Evolutionary conservation across 37 sponge, comb jelly and placozoan species (phyloP).

Genomic region (Geodia barretti): DNA sequence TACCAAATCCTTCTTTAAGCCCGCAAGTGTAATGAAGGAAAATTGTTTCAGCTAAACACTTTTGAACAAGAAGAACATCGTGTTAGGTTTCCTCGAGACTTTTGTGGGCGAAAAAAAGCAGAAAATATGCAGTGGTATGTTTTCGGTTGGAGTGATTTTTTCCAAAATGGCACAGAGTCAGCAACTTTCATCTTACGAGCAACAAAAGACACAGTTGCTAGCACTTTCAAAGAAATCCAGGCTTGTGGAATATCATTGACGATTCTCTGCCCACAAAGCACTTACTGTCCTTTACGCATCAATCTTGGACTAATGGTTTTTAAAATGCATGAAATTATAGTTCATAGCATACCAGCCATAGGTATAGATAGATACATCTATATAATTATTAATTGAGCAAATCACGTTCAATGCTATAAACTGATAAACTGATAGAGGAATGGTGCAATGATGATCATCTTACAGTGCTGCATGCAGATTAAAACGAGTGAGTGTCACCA

Average conservation of each 20-base stretch:
- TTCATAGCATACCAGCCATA: not conserved
- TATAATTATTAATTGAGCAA: too few relatives aligned
- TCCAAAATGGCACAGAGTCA: not conserved
- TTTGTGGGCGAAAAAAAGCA: slow-evolving; percentile 6
- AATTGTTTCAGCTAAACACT: not conserved
- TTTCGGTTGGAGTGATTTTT: slow-evolving; percentile 1
- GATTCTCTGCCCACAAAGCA: not conserved
- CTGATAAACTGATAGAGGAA: too few relatives aligned
- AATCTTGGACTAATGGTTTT: not conserved
- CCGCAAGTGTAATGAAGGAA: not conserved
- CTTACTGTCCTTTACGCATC: not conserved
- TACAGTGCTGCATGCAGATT: not conserved
- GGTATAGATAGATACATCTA: not conserved
- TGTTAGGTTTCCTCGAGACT: slow-evolving; percentile 1
- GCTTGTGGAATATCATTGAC: not conserved
- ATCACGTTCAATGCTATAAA: too few relatives aligned
- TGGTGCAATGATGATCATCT: too few relatives aligned
- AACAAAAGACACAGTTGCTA: not conserved
- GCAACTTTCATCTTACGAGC: not conserved
- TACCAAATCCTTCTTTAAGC: slow-evolving; percentile 26
- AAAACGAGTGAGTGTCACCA: not conserved
- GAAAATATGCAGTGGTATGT: slow-evolving; percentile 32
- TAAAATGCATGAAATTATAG: too few relatives aligned
- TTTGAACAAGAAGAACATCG: slow-evolving; percentile 1
- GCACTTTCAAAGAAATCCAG: not conserved